Conservation (phyloP, 2,797 vertebrate species). For the Sebastes oblongus region DNA sequence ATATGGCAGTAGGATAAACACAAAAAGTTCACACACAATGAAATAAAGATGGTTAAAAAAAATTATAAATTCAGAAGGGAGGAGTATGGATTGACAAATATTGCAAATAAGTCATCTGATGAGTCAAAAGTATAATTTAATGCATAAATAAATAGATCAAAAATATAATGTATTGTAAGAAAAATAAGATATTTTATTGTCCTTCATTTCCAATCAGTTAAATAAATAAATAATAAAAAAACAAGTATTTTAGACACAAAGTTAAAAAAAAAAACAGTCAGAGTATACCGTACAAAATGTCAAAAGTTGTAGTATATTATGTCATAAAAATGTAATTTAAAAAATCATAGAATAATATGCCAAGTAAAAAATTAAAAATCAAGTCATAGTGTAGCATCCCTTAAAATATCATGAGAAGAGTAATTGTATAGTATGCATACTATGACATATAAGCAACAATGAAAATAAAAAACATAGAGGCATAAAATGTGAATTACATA, state of each 20-base stretch:
- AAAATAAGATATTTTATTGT: background rate
- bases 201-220: background rate
- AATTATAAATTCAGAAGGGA: too few relatives aligned
- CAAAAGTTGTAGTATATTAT: too few relatives aligned
- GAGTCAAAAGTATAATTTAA: background rate
- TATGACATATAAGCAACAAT: background rate
- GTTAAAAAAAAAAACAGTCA: too few relatives aligned
- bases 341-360: too few relatives aligned
- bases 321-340: too few relatives aligned
- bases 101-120: background rate
- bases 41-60: background rate
- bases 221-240: background rate
- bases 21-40: background rate
- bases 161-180: background rate
- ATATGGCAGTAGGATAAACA: background rate
- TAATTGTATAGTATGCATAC: too few relatives aligned
- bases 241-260: background rate
- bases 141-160: background rate
- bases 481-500: background rate
- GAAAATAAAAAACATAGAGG: background rate
- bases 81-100: background rate
- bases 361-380: rapidly evolving
- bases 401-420: too few relatives aligned
- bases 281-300: rapidly evolving
- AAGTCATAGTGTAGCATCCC: too few relatives aligned